Conservation (phyloP, 2,797 vertebrate species). For the Ctenopoma kingsleyae region DNA sequence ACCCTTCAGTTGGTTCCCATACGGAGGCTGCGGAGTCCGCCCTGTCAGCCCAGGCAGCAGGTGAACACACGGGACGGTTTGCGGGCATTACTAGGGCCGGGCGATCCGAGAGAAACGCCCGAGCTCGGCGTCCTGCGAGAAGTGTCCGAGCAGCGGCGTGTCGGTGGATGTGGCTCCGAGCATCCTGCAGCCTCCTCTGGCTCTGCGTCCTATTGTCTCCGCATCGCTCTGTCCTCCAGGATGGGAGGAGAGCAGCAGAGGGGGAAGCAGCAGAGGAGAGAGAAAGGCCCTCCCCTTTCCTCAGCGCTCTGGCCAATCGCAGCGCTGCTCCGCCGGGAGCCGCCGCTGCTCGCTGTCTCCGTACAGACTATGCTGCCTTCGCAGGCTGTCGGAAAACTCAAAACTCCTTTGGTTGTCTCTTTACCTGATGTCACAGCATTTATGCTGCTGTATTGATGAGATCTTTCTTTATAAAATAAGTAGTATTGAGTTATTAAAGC, state of each 20-base stretch:
- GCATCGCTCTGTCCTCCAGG: conserved; percentile 76
- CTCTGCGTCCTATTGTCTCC: conserved; percentile 81
- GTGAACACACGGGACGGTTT: conserved; percentile 14
- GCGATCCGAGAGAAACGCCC: conserved; percentile 28
- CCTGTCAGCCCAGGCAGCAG: conserved; percentile 52
- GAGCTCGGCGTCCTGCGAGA: conserved; percentile 12
- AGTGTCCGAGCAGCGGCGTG: conserved; percentile 43
- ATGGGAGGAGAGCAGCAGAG: conserved; percentile 48
- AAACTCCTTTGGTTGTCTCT: no score
- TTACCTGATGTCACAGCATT: no score
- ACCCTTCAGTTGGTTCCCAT: conserved; percentile 76
- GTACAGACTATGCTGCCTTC: conserved; percentile 79
- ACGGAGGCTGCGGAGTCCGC: conserved; percentile 48
- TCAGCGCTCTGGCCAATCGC: conserved; percentile 69
- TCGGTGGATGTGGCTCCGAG: conserved; percentile 45
- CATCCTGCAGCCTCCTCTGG: conserved; percentile 64
- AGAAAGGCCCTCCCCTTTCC: conserved; percentile 23
- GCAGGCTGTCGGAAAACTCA: conserved; percentile 8
- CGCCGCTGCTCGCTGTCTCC: conserved; percentile 77
- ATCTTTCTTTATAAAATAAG: no score
- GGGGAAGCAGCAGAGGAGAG: background rate
- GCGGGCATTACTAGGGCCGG: conserved; percentile 53
- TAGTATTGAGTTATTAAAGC: no score
- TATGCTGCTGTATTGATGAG: no score
- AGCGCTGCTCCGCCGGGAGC: conserved; percentile 59